Evolutionary conservation across 2,888 invertebrate genomes (phyloP).

Genomic region (Hypomecis punctinalis): DNA sequence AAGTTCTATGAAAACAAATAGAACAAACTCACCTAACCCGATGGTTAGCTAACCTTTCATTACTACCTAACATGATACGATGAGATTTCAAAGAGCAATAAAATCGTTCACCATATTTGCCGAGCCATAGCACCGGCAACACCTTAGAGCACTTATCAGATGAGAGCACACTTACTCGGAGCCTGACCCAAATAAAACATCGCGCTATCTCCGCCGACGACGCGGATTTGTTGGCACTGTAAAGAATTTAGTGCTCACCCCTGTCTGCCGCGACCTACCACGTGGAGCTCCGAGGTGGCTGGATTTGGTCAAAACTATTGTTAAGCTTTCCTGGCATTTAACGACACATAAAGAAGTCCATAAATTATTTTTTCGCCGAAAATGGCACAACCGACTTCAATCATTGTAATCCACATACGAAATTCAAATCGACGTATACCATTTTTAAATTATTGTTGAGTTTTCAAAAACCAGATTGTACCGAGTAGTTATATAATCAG

Average conservation of each 20-base stretch:
- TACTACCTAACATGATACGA: no score
- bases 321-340: not conserved
- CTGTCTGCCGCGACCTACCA: slow-evolving; percentile 56
- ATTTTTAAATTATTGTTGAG: no score
- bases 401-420: no score
- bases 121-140: slow-evolving; percentile 36
- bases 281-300: slow-evolving; percentile 24
- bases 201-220: slow-evolving; percentile 55
- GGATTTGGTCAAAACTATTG: not conserved
- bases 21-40: no score
- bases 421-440: no score
- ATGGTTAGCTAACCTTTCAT: no score
- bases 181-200: slow-evolving; percentile 73
- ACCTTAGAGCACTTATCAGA: slow-evolving; percentile 51
- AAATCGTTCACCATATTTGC: slow-evolving; percentile 35
- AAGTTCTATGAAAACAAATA: no score
- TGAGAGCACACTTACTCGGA: slow-evolving; percentile 49
- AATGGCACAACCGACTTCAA: no score
- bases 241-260: slow-evolving; percentile 69
- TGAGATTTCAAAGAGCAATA: slow-evolving; percentile 28
- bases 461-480: no score
- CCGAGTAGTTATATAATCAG: no score
- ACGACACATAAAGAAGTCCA: no score
- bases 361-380: no score
- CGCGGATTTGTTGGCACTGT: slow-evolving; percentile 67